Base-by-base conservation (phyloP, 2,888 invertebrate genomes). In the Meandrusa payeni region DNA sequence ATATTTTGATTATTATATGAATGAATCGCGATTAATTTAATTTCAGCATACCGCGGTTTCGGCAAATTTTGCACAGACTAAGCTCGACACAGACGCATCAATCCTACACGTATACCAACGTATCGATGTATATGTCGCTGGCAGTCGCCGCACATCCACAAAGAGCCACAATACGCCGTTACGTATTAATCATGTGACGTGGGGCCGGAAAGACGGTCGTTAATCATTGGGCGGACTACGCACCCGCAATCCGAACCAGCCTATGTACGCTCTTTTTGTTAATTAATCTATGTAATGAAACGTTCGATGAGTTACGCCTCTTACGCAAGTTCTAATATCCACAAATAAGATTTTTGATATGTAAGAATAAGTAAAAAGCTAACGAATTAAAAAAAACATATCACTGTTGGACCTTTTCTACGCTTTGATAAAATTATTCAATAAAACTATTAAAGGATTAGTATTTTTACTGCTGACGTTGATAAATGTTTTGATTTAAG, bases 171-270 rank as follows among this genome's bases (percentile, higher is more conserved):
- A 69, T 68, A 76, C 73, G 72, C 63, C 66, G 67, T 64, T 63
- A 75, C 76, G 69, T 82, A 86, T 86, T 85, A 86, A 85, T 86
- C 86, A 86, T 79, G 71, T 65, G 77, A 69, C 72, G 70, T 73
- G 70, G 24, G 64, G 65, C 70, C 76, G 75, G 75, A 68, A 69
- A 74, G 62, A 57, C 59, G 73, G 57, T 83, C 83, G 78, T 83
- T 83, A 83, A 82, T 83, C 83, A 82, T 78, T 69, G 71, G 63
- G 71, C 70, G 75, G 70, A 67, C 65, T 69, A 63, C 72, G 65
- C 74, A 69, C 72, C 58, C 64, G 69, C 71, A 77, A 78, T 77
- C 77, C 70, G 68, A 68, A 67, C 67, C 59, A 46, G 43, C 69
- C 65, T 64, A 64, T 62, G 61, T 62, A 60, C 53, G 64, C 66